phyloP scores from a whole-genome alignment of 2,113 vertebrate species.

The Catharus bicknelli region DNA sequence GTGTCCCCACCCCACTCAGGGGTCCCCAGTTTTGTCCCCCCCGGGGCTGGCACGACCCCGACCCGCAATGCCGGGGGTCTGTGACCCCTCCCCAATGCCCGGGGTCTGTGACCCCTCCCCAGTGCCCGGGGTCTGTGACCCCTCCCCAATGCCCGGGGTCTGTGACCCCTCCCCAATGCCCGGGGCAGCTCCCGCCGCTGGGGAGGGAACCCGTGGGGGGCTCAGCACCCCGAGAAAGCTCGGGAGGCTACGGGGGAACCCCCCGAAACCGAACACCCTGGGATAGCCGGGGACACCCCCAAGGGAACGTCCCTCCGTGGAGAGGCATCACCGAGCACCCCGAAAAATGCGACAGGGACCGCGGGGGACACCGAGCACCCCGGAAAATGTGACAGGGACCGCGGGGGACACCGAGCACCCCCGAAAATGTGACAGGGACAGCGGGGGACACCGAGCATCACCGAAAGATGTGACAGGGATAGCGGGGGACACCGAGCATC shows the following conservation, averaged over 20 bases:
- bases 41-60: neutral
- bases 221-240: neutral
- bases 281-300: neutral
- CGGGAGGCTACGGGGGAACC: neutral
- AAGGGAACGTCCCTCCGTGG: neutral
- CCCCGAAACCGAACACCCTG: neutral
- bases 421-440: too few relatives aligned
- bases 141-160: neutral
- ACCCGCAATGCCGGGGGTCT: rapidly evolving
- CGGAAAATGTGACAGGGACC: too few relatives aligned
- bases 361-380: neutral
- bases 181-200: rapidly evolving
- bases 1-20: neutral
- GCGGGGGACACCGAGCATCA: too few relatives aligned
- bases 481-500: too few relatives aligned
- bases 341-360: neutral
- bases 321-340: neutral
- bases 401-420: too few relatives aligned
- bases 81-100: neutral
- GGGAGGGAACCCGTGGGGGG: neutral
- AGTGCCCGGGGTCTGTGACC: neutral
- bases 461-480: too few relatives aligned
- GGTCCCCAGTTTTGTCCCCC: neutral
- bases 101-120: neutral
- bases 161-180: neutral